Percentiles rank a stretch among this genome's conserved stretches.
These are phyloP conservation scores for Adelognathus sp. DNA, from an alignment of 2,888 invertebrate genomes.

Conservation along the genomic window DNA sequence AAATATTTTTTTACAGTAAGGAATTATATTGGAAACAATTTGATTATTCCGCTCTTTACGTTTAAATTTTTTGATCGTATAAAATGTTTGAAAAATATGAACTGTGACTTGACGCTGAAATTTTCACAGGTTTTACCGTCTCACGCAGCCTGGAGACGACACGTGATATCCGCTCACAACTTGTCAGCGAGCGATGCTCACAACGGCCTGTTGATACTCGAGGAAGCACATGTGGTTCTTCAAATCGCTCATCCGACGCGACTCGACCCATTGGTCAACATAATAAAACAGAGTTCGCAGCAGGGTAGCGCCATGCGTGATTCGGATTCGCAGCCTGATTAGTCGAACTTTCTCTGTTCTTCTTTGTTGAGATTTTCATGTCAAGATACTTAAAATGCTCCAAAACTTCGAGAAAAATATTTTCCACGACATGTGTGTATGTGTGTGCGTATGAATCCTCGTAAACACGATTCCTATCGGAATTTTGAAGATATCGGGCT, in stretches of 20 bases:
- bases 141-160: slow-evolving; percentile 84
- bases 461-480: too few species aligned
- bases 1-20: too few species aligned
- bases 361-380: too few species aligned
- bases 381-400: too few species aligned
- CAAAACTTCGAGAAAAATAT: too few species aligned
- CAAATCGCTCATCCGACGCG: slow-evolving; percentile 72
- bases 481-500: too few species aligned
- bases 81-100: neutral
- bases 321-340: slow-evolving; percentile 50
- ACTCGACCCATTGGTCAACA: slow-evolving; percentile 71
- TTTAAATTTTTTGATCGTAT: too few species aligned
- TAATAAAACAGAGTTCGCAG: slow-evolving; percentile 72
- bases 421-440: too few species aligned
- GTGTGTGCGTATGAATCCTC: too few species aligned
- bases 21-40: too few species aligned
- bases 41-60: too few species aligned
- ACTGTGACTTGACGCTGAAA: neutral
- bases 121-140: slow-evolving; percentile 80
- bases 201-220: slow-evolving; percentile 85
- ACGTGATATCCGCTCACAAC: slow-evolving; percentile 84
- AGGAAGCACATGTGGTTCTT: slow-evolving; percentile 85
- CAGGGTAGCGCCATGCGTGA: slow-evolving; percentile 54
- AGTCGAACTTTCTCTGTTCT: too few species aligned
- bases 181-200: slow-evolving; percentile 84